phyloP scores from a whole-genome alignment of 2,888 invertebrate species.

The Lacanobia oleracea region DNA sequence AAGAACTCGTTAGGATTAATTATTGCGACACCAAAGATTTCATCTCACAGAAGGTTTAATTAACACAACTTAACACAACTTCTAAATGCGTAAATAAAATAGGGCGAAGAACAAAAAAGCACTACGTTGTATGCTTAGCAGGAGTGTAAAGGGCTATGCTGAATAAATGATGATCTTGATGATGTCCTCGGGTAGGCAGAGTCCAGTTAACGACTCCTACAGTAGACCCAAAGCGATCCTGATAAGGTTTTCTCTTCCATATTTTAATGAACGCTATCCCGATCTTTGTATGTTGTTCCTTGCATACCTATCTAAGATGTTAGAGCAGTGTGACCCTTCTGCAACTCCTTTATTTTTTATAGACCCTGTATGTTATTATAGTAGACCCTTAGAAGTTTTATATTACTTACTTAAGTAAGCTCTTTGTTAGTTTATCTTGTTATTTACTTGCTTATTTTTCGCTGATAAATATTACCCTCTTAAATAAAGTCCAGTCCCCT shows the following conservation, averaged over 20 bases:
- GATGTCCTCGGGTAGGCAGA: background rate
- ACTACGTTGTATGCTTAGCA: no score
- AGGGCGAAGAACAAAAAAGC: no score
- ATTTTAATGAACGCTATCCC: background rate
- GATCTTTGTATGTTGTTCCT: background rate
- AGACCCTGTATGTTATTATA: slow-evolving; percentile 41
- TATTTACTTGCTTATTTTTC: slow-evolving; percentile 45
- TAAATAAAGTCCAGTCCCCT: slow-evolving; percentile 16
- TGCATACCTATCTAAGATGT: background rate
- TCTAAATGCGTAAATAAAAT: background rate
- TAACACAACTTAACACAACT: background rate
- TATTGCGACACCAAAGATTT: slow-evolving; percentile 16
- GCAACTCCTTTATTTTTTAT: background rate
- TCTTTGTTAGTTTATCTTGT: slow-evolving; percentile 50
- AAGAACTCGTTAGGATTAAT: slow-evolving; percentile 61
- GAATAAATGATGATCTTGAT: no score
- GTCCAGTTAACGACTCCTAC: background rate
- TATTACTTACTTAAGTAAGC: slow-evolving; percentile 41
- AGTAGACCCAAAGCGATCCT: background rate
- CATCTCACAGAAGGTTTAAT: slow-evolving; percentile 29
- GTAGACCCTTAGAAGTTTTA: slow-evolving; percentile 47
- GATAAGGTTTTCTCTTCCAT: background rate
- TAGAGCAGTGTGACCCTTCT: slow-evolving; percentile 10
- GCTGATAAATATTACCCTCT: slow-evolving; percentile 35
- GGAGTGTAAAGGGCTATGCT: no score